Percentiles rank a stretch among this genome's conserved stretches.
Evolutionary conservation across 2,113 vertebrate genomes (phyloP).

Genomic region (Rhabdomys dilectus): DNA sequence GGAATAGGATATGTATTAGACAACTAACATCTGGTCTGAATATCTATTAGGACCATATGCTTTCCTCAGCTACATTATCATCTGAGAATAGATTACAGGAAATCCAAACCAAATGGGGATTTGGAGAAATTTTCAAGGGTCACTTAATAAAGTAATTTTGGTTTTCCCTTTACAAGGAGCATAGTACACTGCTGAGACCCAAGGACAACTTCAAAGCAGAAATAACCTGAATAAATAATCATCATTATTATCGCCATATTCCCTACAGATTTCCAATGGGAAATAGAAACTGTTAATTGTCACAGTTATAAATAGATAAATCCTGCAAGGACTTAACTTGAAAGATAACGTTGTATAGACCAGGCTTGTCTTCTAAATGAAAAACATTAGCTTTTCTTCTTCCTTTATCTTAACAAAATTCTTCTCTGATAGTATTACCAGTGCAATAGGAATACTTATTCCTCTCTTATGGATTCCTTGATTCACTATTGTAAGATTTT

Average conservation of each 20-base stretch:
- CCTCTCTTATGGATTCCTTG: conserved; percentile 55
- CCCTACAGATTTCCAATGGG: conserved; percentile 68
- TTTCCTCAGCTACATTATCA: conserved; percentile 82
- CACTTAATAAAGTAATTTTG: conserved; percentile 88
- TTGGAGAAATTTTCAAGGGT: conserved; percentile 87
- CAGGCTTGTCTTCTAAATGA: conserved; percentile 77
- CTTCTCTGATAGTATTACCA: conserved; percentile 62
- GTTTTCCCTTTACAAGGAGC: conserved; percentile 79
- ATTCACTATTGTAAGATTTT: conserved; percentile 48
- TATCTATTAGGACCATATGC: conserved; percentile 89
- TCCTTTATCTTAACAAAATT: conserved; percentile 18
- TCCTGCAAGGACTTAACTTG: conserved; percentile 75
- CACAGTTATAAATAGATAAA: conserved; percentile 81
- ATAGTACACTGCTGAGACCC: conserved; percentile 32
- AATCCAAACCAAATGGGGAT: conserved; percentile 90
- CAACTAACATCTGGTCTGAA: conserved; percentile 89
- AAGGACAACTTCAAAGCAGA: conserved; percentile 71
- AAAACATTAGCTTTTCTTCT: conserved; percentile 74
- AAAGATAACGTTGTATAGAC: conserved; percentile 70
- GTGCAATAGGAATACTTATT: conserved; percentile 50
- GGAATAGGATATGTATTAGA: conserved; percentile 86
- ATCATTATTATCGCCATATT: conserved; percentile 37
- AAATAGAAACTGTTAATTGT: conserved; percentile 77
- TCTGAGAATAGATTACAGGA: conserved; percentile 84
- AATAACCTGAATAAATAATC: conserved; percentile 78